phyloP scores from a whole-genome alignment of 1,140 invertebrate species.

The Ceratitis capitata region DNA sequence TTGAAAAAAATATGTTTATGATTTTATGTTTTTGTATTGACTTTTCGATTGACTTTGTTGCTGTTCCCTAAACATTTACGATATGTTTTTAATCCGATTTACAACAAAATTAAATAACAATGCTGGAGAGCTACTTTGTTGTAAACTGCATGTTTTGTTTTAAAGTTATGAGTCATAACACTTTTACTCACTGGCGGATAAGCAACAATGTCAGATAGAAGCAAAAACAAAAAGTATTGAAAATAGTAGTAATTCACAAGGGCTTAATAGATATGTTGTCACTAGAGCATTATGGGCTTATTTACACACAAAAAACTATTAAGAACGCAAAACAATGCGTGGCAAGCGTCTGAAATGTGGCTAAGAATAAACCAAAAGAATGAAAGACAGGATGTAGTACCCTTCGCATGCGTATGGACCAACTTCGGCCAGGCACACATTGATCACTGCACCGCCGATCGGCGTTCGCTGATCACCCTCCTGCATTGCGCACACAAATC shows the following conservation, averaged over 20 bases:
- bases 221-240: too few relatives aligned
- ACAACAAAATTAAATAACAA: constrained; percentile 3
- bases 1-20: neutral
- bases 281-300: neutral
- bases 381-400: too few relatives aligned
- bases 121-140: neutral
- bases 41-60: constrained; percentile 14
- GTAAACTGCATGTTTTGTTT: neutral
- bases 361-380: too few relatives aligned
- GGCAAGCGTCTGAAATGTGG: too few relatives aligned
- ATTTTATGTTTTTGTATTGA: neutral
- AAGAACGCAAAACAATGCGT: too few relatives aligned
- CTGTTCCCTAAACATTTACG: neutral
- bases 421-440: neutral
- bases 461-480: neutral
- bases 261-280: constrained; percentile 22
- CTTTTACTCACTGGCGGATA: neutral
- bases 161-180: constrained; percentile 26
- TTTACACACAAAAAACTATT: neutral
- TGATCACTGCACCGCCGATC: neutral
- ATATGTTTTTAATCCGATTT: constrained; percentile 31
- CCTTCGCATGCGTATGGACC: too few relatives aligned
- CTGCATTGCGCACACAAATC: neutral
- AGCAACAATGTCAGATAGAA: constrained; percentile 25
- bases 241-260: neutral